Conservation (phyloP, 2,888 invertebrate genomes). For the Opisthograptis luteolata region DNA sequence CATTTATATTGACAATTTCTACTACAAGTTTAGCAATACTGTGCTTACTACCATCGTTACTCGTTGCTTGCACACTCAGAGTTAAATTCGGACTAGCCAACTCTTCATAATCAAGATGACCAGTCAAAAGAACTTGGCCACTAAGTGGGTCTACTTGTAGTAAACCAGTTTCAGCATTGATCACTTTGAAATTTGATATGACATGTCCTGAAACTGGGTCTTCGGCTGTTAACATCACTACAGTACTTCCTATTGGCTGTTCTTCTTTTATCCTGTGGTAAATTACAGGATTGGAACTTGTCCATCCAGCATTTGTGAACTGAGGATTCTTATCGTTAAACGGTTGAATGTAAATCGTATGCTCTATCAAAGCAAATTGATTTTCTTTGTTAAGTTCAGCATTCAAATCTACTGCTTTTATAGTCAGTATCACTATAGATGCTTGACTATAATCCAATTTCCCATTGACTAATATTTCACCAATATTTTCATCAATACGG, state of each 20-base stretch:
- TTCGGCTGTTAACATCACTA: conserved; percentile 88
- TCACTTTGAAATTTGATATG: conserved; percentile 85
- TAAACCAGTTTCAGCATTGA: conserved; percentile 81
- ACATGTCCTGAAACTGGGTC: conserved; percentile 87
- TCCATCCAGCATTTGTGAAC: conserved; percentile 90
- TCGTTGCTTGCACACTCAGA: conserved; percentile 83
- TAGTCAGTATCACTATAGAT: conserved; percentile 89
- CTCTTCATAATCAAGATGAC: conserved; percentile 90
- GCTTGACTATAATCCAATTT: conserved; percentile 89
- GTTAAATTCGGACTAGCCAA: conserved; percentile 84
- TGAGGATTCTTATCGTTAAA: conserved; percentile 90
- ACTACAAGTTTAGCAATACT: conserved; percentile 88
- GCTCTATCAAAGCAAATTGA: conserved; percentile 87
- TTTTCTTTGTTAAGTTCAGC: conserved; percentile 86
- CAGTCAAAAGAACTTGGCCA: conserved; percentile 90
- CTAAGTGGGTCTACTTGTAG: conserved; percentile 86
- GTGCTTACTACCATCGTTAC: conserved; percentile 80
- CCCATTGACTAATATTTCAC: conserved; percentile 87
- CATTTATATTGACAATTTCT: conserved; percentile 90
- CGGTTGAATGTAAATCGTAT: conserved; percentile 91
- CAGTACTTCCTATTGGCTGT: conserved; percentile 88
- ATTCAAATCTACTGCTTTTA: conserved; percentile 88
- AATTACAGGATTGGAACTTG: conserved; percentile 87
- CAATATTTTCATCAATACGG: conserved; percentile 87
- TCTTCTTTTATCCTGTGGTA: conserved; percentile 89